Conservation (phyloP, 2,888 invertebrate genomes). For the Aradus depressus region DNA sequence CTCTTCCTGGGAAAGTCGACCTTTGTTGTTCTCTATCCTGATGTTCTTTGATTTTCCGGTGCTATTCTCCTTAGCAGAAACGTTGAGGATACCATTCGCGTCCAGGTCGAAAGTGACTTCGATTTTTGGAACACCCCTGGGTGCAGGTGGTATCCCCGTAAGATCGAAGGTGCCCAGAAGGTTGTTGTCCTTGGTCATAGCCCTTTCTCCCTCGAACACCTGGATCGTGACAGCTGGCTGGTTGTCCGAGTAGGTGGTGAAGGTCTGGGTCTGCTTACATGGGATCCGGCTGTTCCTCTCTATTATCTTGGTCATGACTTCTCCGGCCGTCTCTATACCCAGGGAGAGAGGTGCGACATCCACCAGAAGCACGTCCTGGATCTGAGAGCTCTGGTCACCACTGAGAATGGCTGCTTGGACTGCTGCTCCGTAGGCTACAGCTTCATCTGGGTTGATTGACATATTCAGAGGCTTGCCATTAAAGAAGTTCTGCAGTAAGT, state of each 20-base stretch:
- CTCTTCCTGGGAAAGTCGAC: conserved; percentile 40
- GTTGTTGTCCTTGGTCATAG: conserved; percentile 85
- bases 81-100: conserved; percentile 58
- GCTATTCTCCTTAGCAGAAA: conserved; percentile 38
- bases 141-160: conserved; percentile 64
- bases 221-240: conserved; percentile 65
- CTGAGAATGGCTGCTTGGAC: conserved; percentile 61
- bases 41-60: conserved; percentile 39
- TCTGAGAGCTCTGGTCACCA: conserved; percentile 49
- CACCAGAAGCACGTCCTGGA: conserved; percentile 56
- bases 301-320: conserved; percentile 61
- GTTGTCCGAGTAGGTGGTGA: conserved; percentile 72
- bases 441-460: conserved; percentile 66
- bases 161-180: conserved; percentile 67
- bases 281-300: conserved; percentile 61
- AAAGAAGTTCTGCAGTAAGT: conserved; percentile 59
- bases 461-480: conserved; percentile 56
- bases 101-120: conserved; percentile 79
- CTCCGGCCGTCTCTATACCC: conserved; percentile 66
- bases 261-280: conserved; percentile 59
- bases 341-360: conserved; percentile 55
- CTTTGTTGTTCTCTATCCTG: conserved; percentile 41
- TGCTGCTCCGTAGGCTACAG: conserved; percentile 75
- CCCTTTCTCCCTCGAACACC: conserved; percentile 68
- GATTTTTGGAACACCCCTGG: conserved; percentile 65